These are phyloP conservation scores for Hippocampus kuda DNA, from an alignment of 2,797 vertebrate genomes.

Conservation along the genomic window DNA sequence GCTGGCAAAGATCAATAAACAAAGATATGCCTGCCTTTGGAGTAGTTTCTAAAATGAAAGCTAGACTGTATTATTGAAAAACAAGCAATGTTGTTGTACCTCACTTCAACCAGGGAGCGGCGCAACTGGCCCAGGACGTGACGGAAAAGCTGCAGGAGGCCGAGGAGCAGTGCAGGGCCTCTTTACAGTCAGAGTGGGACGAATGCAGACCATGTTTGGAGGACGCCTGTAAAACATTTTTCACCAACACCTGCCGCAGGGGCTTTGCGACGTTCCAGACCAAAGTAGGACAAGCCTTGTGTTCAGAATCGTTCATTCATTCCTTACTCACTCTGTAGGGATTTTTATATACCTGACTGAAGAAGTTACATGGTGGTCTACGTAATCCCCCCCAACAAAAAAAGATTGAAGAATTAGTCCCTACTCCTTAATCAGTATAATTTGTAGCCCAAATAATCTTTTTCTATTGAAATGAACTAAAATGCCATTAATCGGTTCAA, in stretches of 20 bases:
- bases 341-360: no score
- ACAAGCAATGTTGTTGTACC: background rate
- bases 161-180: slow-evolving; percentile 74
- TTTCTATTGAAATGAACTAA: no score
- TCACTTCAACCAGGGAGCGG: slow-evolving; percentile 68
- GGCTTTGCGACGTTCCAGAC: slow-evolving; percentile 65
- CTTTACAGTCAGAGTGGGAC: slow-evolving; percentile 73
- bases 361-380: no score
- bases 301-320: background rate
- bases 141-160: slow-evolving; percentile 76
- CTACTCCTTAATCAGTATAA: no score
- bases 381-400: no score
- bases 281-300: slow-evolving; percentile 61
- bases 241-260: slow-evolving; percentile 71
- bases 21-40: no score
- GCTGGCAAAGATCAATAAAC: no score
- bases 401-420: no score
- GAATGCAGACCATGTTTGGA: slow-evolving; percentile 79
- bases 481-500: no score
- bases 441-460: no score
- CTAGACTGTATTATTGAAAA: background rate
- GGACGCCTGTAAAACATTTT: slow-evolving; percentile 75
- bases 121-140: slow-evolving; percentile 74
- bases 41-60: no score
- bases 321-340: background rate